These are phyloP conservation scores for Drosophila repleta DNA, from an alignment of 1,140 invertebrate species.

Conservation along the genomic window DNA sequence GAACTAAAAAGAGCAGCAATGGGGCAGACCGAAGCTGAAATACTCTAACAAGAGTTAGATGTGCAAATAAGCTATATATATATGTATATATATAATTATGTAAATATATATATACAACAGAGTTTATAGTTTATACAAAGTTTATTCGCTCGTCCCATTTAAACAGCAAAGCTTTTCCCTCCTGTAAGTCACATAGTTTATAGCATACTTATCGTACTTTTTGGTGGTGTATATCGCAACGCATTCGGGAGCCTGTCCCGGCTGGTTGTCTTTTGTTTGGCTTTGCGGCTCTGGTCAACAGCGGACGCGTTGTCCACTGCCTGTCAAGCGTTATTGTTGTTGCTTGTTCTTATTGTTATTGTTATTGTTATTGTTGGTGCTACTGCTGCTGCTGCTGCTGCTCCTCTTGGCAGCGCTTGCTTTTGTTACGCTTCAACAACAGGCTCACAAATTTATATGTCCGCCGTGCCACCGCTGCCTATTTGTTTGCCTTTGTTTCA, in stretches of 20 bases:
- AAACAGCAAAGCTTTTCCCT: too few relatives aligned
- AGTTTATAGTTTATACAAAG: too few relatives aligned
- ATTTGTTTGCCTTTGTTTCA: slow-evolving; percentile 47
- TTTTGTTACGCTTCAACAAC: slow-evolving; percentile 32
- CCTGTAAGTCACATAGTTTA: not conserved
- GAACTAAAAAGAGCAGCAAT: not conserved
- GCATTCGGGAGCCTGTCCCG: slow-evolving; percentile 12
- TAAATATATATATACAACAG: too few relatives aligned
- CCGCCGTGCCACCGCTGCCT: slow-evolving; percentile 6
- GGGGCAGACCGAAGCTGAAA: not conserved
- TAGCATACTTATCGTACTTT: not conserved
- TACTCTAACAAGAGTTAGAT: not conserved
- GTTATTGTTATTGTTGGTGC: slow-evolving; percentile 32
- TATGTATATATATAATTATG: too few relatives aligned
- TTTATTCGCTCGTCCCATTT: too few relatives aligned
- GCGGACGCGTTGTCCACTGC: slow-evolving; percentile 53
- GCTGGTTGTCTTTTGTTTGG: slow-evolving; percentile 19
- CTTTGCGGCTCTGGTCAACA: slow-evolving; percentile 43
- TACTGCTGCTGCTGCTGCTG: slow-evolving; percentile 6
- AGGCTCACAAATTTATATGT: slow-evolving; percentile 28
- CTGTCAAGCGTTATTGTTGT: slow-evolving; percentile 59
- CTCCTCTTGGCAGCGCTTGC: slow-evolving; percentile 5
- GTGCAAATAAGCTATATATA: too few relatives aligned
- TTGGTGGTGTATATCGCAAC: not conserved
- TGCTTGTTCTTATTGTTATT: slow-evolving; percentile 41